These are phyloP conservation scores for Pseudopleuronectes americanus DNA, from an alignment of 2,797 vertebrate genomes.

Conservation along the genomic window DNA sequence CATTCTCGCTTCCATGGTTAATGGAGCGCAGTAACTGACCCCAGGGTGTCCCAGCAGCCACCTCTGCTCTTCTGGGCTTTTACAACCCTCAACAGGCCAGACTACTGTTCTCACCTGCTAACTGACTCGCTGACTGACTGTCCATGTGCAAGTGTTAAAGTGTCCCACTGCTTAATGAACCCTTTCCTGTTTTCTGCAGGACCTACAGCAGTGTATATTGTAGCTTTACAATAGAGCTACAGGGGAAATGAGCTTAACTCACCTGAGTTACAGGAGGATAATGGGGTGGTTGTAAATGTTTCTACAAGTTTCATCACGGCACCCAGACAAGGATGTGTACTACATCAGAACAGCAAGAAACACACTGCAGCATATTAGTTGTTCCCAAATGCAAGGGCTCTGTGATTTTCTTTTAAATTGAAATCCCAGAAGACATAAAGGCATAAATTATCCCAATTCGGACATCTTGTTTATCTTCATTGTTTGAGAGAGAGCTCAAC, in stretches of 20 bases:
- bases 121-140: slow-evolving; percentile 37
- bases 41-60: slow-evolving; percentile 38
- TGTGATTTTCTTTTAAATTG: background rate
- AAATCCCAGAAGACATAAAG: background rate
- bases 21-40: slow-evolving; percentile 37
- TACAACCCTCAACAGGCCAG: slow-evolving; percentile 31
- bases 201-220: slow-evolving; percentile 64
- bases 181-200: slow-evolving; percentile 68
- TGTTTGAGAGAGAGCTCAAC: too few relatives aligned
- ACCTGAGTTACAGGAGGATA: slow-evolving; percentile 6
- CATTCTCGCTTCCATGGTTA: slow-evolving; percentile 41
- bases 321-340: slow-evolving; percentile 35
- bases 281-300: slow-evolving; percentile 33
- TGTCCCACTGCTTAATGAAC: slow-evolving; percentile 60
- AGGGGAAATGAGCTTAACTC: slow-evolving; percentile 22
- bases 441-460: background rate
- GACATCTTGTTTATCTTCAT: too few relatives aligned
- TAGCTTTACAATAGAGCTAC: slow-evolving; percentile 44
- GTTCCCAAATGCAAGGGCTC: background rate
- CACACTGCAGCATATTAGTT: background rate
- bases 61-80: slow-evolving; percentile 22
- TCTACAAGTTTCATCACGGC: background rate
- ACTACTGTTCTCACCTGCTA: slow-evolving; percentile 55
- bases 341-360: slow-evolving; percentile 15
- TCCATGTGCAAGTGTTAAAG: slow-evolving; percentile 72